phyloP scores from a whole-genome alignment of 2,797 vertebrate species.

The Cyprinodon diabolis region DNA sequence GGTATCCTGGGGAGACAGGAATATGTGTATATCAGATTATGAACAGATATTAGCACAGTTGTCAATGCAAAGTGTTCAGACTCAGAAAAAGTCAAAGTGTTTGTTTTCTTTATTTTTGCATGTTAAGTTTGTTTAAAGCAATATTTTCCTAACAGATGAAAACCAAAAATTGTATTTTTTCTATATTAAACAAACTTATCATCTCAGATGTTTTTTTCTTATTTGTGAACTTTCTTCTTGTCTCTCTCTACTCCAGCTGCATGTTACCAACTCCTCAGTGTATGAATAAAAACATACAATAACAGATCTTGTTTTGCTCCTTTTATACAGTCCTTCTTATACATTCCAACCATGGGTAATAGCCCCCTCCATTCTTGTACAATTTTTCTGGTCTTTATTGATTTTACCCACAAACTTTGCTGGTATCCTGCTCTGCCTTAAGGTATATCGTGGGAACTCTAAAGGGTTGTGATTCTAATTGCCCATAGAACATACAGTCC shows the following conservation, averaged over 20 bases:
- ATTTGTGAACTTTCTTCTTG: not conserved
- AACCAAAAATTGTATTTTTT: not conserved
- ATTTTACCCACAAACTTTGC: conserved; percentile 2
- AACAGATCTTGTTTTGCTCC: not conserved
- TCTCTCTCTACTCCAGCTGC: not conserved
- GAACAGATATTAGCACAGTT: no score
- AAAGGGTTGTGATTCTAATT: not conserved
- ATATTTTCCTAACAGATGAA: not conserved
- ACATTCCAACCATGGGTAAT: not conserved
- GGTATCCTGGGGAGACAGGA: no score
- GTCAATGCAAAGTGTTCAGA: no score
- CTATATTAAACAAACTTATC: not conserved
- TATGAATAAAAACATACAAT: not conserved
- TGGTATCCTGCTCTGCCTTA: not conserved
- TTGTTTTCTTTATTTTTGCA: no score
- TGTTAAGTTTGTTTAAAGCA: no score
- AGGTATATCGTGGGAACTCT: not conserved
- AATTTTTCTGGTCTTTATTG: not conserved
- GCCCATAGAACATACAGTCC: not conserved
- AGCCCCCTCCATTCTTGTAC: not conserved
- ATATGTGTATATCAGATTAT: not conserved
- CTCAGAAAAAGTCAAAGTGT: no score
- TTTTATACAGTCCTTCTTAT: not conserved
- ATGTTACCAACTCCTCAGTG: not conserved
- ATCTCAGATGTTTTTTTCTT: not conserved